A percentile compares a stretch with the other conserved stretches of the same genome.
Conservation (phyloP, 1,140 invertebrate species). For the Heliothis virescens region DNA sequence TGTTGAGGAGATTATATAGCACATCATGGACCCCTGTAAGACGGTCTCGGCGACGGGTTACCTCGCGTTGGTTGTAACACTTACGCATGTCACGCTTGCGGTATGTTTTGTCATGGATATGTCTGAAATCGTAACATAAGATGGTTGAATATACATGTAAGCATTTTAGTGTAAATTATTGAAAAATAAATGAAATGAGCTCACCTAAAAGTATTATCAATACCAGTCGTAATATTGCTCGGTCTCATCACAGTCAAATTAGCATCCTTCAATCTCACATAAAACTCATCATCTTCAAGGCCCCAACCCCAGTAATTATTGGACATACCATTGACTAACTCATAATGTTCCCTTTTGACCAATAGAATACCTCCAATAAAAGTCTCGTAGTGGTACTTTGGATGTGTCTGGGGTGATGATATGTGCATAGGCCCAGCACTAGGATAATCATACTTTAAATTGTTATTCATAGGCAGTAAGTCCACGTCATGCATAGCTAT, state of each 20-base stretch:
- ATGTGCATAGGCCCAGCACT: constrained; percentile 91
- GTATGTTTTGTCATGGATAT: constrained; percentile 93
- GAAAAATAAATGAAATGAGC: constrained; percentile 52
- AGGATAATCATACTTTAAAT: constrained; percentile 91
- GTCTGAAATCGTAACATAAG: constrained; percentile 85
- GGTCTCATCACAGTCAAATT: constrained; percentile 91
- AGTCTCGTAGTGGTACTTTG: constrained; percentile 97
- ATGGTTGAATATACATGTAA: no score
- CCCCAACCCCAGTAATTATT: constrained; percentile 99
- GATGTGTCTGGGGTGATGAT: constrained; percentile 96
- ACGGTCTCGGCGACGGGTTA: constrained; percentile 93
- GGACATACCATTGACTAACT: constrained; percentile 96
- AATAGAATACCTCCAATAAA: constrained; percentile 99
- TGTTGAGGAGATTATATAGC: constrained; percentile 9
- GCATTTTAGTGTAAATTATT: no score
- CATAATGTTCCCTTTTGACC: constrained; percentile 94
- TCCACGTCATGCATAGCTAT: constrained; percentile 99
- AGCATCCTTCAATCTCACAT: constrained; percentile 96
- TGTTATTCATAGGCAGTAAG: constrained; percentile 95
- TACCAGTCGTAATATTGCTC: constrained; percentile 91
- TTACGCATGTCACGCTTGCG: constrained; percentile 94
- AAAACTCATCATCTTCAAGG: constrained; percentile 99
- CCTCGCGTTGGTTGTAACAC: constrained; percentile 95
- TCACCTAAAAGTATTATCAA: constrained; percentile 93
- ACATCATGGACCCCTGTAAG: constrained; percentile 87